Evolutionary conservation across 2,113 vertebrate genomes (phyloP).

Genomic region (Otolemur garnettii): DNA sequence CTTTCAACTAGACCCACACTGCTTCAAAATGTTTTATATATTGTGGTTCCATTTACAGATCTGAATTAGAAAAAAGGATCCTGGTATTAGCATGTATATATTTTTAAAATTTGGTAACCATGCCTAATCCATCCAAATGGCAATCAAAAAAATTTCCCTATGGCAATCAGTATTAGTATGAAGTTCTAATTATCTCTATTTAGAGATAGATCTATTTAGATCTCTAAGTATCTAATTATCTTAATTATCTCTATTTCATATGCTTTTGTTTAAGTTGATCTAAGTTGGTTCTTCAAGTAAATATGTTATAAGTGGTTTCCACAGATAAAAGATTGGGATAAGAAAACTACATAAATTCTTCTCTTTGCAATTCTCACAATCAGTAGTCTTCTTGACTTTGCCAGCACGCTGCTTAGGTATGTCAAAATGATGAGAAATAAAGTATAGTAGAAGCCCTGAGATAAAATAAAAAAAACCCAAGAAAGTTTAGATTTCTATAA

Average conservation of each 20-base stretch:
- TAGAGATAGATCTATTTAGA: too few relatives aligned
- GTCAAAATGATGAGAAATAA: conserved; percentile 71
- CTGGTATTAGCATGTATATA: conserved; percentile 3
- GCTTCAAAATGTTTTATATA: background rate
- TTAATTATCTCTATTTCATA: conserved; percentile 59
- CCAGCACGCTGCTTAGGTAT: conserved; percentile 57
- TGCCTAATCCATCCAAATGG: conserved; percentile 14
- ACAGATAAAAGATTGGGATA: conserved; percentile 37
- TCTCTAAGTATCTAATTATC: too few relatives aligned
- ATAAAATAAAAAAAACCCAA: conserved; percentile 70
- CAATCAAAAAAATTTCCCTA: conserved; percentile 4
- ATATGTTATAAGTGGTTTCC: background rate
- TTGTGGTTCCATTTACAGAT: background rate
- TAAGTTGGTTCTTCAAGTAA: conserved; percentile 61
- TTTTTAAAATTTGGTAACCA: conserved; percentile 24
- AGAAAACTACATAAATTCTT: background rate
- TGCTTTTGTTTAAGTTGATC: conserved; percentile 66
- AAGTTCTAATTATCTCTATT: conserved; percentile 11
- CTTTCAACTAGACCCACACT: background rate
- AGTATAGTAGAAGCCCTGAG: conserved; percentile 60
- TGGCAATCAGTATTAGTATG: background rate
- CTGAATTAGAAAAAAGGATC: conserved; percentile 37
- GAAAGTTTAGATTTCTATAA: conserved; percentile 73
- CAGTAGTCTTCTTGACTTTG: conserved; percentile 27
- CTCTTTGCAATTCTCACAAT: conserved; percentile 6